Percentiles rank a stretch among this genome's conserved stretches.
Evolutionary conservation across 2,113 vertebrate species (phyloP).

Genomic region (Poeciliopsis retropinna): DNA sequence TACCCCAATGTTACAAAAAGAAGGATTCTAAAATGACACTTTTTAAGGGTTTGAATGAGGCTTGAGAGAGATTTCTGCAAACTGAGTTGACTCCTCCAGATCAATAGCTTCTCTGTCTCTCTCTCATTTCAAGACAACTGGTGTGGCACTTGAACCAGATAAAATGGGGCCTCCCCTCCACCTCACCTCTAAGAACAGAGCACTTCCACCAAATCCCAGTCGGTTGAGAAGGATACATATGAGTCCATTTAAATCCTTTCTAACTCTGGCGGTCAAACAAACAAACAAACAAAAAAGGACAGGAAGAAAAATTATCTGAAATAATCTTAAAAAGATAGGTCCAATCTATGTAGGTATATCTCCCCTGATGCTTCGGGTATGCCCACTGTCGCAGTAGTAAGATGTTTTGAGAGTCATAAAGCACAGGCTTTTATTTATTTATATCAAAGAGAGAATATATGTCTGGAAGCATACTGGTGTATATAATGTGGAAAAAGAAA

Average conservation of each 20-base stretch:
- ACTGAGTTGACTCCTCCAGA: slow-evolving; percentile 77
- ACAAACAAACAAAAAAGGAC: slow-evolving; percentile 21
- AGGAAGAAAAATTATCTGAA: slow-evolving; percentile 39
- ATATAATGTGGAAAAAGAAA: slow-evolving; percentile 56
- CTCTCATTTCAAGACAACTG: slow-evolving; percentile 77
- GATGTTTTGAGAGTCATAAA: slow-evolving; percentile 68
- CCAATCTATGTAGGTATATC: slow-evolving; percentile 77
- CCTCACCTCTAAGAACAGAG: slow-evolving; percentile 76
- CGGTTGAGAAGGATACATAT: slow-evolving; percentile 77
- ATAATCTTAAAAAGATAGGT: slow-evolving; percentile 70
- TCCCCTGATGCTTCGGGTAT: slow-evolving; percentile 71
- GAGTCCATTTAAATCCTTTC: slow-evolving; percentile 76
- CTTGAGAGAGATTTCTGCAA: slow-evolving; percentile 73
- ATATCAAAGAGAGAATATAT: slow-evolving; percentile 61
- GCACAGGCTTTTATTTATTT: slow-evolving; percentile 74
- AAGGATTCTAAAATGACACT: slow-evolving; percentile 79
- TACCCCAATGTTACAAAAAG: slow-evolving; percentile 71
- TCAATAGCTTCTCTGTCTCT: slow-evolving; percentile 77
- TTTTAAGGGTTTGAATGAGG: slow-evolving; percentile 73
- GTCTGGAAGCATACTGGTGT: slow-evolving; percentile 64
- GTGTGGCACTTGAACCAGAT: slow-evolving; percentile 84
- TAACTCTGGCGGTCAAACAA: slow-evolving; percentile 66
- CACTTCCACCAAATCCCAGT: slow-evolving; percentile 74
- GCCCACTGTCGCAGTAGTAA: slow-evolving; percentile 59
- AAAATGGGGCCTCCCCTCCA: slow-evolving; percentile 78